Percentiles rank a stretch among this genome's conserved stretches.
These are phyloP conservation scores for Eremophila alpestris DNA, from an alignment of 2,797 vertebrate genomes.

Conservation along the genomic window DNA sequence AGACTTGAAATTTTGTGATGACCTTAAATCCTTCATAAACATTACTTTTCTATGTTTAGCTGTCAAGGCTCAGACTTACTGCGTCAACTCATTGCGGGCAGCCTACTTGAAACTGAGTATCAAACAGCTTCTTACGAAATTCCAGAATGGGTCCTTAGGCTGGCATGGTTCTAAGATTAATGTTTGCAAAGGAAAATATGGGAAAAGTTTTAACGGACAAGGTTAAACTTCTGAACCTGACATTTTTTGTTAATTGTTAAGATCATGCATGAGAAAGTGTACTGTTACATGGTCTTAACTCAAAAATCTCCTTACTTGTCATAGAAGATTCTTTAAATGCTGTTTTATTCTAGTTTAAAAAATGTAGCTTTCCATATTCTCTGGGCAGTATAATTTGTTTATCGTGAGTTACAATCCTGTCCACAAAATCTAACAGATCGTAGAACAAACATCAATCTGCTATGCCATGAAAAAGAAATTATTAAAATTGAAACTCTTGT, in stretches of 20 bases:
- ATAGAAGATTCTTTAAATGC: neutral
- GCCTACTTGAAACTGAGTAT: neutral
- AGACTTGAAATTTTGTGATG: neutral
- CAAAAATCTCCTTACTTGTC: neutral
- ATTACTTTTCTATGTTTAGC: neutral
- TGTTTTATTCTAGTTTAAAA: neutral
- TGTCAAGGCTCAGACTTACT: neutral
- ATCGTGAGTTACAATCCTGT: neutral
- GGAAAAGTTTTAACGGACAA: neutral
- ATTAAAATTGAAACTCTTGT: neutral
- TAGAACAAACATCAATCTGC: neutral
- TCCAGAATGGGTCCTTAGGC: neutral
- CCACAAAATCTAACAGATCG: neutral
- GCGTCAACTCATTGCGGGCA: neutral
- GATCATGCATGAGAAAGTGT: neutral
- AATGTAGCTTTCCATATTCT: neutral
- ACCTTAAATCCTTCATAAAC: neutral
- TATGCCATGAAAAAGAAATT: neutral
- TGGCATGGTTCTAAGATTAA: neutral
- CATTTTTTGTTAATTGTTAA: neutral
- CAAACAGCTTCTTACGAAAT: neutral
- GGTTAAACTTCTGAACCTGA: neutral
- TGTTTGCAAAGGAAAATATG: neutral
- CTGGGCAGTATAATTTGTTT: neutral
- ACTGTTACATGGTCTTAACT: neutral